phyloP scores from a whole-genome alignment of 1,140 invertebrate genomes.

The Patella vulgata region DNA sequence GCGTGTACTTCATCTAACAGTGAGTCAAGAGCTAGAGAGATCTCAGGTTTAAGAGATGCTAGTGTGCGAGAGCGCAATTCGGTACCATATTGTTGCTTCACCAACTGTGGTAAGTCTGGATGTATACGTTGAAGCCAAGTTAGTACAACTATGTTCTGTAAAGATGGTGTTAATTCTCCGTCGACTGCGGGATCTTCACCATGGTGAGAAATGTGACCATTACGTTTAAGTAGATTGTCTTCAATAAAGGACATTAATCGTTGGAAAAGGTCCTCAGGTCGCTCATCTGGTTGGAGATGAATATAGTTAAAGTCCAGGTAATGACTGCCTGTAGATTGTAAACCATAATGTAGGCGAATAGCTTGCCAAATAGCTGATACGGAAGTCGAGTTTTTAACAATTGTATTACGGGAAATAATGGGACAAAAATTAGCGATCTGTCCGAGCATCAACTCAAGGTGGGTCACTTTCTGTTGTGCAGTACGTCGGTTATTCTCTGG shows the following conservation, averaged over 20 bases:
- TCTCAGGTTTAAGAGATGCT: constrained; percentile 42
- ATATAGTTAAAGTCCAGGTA: constrained; percentile 44
- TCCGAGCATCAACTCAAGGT: constrained; percentile 34
- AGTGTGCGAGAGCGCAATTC: constrained; percentile 29
- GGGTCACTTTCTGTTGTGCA: constrained; percentile 31
- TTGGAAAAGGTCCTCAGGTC: constrained; percentile 35
- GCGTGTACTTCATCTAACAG: no score
- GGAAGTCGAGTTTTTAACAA: no score
- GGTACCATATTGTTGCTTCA: constrained; percentile 33
- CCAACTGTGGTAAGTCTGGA: constrained; percentile 18
- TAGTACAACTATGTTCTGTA: constrained; percentile 28
- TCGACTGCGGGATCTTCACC: constrained; percentile 13
- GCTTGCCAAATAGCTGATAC: no score
- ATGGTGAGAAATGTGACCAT: no score
- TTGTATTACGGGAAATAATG: no score
- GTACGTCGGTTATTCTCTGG: no score
- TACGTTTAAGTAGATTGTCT: constrained; percentile 20
- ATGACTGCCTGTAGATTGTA: no score
- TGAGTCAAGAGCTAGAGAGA: no score
- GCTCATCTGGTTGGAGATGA: constrained; percentile 22
- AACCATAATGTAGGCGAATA: no score
- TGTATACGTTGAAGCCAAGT: constrained; percentile 34
- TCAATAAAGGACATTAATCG: constrained; percentile 30
- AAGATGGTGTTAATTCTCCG: constrained; percentile 26
- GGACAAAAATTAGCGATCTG: no score